Evolutionary conservation across 2,797 vertebrate species (phyloP).

Genomic region (Leucoraja ocellata): DNA sequence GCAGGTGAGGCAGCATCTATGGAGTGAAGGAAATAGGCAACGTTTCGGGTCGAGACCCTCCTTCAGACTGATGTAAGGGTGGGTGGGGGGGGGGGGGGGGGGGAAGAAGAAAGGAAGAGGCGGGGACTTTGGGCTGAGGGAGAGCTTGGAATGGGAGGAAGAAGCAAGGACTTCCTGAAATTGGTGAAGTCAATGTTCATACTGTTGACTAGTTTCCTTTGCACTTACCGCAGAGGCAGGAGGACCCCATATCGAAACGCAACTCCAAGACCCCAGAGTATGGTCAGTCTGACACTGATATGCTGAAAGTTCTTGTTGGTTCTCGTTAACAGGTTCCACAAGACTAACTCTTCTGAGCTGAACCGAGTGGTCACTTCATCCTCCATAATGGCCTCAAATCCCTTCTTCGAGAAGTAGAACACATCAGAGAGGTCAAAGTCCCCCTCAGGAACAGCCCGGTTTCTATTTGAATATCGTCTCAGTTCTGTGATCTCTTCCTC

Average conservation of each 20-base stretch:
- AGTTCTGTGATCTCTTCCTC: slow-evolving; percentile 73
- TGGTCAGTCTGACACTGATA: slow-evolving; percentile 78
- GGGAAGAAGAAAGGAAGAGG: too few relatives aligned
- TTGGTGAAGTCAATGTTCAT: too few relatives aligned
- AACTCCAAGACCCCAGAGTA: slow-evolving; percentile 83
- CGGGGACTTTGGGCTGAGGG: too few relatives aligned
- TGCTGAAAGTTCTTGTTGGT: slow-evolving; percentile 88
- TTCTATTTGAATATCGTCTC: slow-evolving; percentile 46
- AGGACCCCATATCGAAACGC: slow-evolving; percentile 78
- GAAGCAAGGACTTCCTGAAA: too few relatives aligned
- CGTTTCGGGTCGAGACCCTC: too few relatives aligned
- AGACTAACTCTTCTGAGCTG: slow-evolving; percentile 87
- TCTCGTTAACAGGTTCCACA: slow-evolving; percentile 92
- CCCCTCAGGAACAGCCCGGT: slow-evolving; percentile 48
- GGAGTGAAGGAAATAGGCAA: too few relatives aligned
- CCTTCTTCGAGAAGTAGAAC: slow-evolving; percentile 84
- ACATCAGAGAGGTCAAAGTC: slow-evolving; percentile 76
- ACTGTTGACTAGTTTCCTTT: background rate
- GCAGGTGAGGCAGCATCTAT: too few relatives aligned
- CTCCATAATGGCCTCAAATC: slow-evolving; percentile 83
- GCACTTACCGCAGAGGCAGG: slow-evolving; percentile 75
- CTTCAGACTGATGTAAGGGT: too few relatives aligned
- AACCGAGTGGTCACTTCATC: slow-evolving; percentile 90
- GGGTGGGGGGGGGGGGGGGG: too few relatives aligned
- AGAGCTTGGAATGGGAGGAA: too few relatives aligned